These are phyloP conservation scores for Polia nebulosa DNA, from an alignment of 2,888 invertebrate species.

Conservation along the genomic window DNA sequence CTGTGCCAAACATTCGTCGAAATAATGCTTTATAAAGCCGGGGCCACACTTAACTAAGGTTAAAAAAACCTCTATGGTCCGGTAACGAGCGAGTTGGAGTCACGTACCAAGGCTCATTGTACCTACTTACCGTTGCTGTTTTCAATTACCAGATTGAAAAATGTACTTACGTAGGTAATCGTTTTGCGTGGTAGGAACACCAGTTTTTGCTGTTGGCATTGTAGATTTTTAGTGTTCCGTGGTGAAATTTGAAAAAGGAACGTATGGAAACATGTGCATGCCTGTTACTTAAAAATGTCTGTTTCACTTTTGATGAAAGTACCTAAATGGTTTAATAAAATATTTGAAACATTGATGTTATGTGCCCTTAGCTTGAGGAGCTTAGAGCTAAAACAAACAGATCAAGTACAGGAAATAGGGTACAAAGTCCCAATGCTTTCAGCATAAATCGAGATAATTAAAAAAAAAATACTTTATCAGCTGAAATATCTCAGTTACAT, in stretches of 20 bases:
- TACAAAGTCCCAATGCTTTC: not conserved
- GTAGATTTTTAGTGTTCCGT: slow-evolving; percentile 12
- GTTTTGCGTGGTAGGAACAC: slow-evolving; percentile 8
- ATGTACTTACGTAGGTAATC: slow-evolving; percentile 14
- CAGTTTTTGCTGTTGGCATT: slow-evolving; percentile 14
- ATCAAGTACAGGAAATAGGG: too few relatives aligned
- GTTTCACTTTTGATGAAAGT: slow-evolving; percentile 10
- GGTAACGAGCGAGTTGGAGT: slow-evolving; percentile 43
- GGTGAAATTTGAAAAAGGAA: slow-evolving; percentile 18
- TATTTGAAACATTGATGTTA: slow-evolving; percentile 2
- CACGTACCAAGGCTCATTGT: slow-evolving; percentile 48
- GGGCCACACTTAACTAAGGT: slow-evolving; percentile 36
- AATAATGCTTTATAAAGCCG: slow-evolving; percentile 52
- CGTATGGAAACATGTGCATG: not conserved
- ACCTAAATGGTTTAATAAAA: not conserved
- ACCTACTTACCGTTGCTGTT: slow-evolving; percentile 31
- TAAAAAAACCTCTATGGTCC: slow-evolving; percentile 36
- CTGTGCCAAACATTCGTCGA: slow-evolving; percentile 37
- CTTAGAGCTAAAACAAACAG: too few relatives aligned
- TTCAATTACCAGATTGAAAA: slow-evolving; percentile 51
- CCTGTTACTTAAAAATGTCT: not conserved
- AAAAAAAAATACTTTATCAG: too few relatives aligned
- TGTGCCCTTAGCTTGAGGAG: not conserved
- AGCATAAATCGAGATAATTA: too few relatives aligned
- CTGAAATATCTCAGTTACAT: too few relatives aligned